phyloP scores from a whole-genome alignment of 2,797 vertebrate genomes.

The Hypotaenidia okinawae region DNA sequence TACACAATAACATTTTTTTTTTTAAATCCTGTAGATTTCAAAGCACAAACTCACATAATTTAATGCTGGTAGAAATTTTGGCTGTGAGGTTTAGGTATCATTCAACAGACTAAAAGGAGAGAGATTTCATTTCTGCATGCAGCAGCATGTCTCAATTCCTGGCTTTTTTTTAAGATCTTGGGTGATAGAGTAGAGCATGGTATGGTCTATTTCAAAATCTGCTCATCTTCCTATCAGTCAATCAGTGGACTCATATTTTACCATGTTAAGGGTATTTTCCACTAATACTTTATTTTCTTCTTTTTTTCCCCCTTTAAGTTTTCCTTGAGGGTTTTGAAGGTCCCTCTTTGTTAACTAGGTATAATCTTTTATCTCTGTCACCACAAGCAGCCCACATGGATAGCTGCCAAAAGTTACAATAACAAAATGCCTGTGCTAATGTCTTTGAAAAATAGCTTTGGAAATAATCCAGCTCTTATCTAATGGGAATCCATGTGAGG shows the following conservation, averaged over 20 bases:
- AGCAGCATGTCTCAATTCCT: background rate
- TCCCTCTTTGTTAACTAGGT: background rate
- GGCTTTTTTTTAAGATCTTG: background rate
- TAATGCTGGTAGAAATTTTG: background rate
- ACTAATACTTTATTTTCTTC: accelerated
- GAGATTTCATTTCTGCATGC: background rate
- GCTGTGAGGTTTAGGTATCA: background rate
- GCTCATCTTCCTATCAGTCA: background rate
- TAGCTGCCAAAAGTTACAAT: background rate
- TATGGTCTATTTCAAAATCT: background rate
- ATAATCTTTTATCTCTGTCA: background rate
- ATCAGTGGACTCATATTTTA: background rate
- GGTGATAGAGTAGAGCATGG: background rate
- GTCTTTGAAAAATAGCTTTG: background rate
- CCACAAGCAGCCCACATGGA: accelerated
- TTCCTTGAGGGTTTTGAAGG: background rate
- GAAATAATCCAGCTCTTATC: background rate
- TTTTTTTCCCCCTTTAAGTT: accelerated
- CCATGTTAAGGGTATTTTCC: background rate
- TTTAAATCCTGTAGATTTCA: background rate
- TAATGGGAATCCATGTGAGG: background rate
- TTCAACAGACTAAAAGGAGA: background rate
- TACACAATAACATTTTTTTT: background rate
- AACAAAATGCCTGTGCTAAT: background rate
- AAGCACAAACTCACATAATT: background rate